A percentile compares a stretch with the other conserved stretches of the same genome.
phyloP scores from a whole-genome alignment of 2,113 vertebrate species.

The Ptilorrhoa leucosticta region DNA sequence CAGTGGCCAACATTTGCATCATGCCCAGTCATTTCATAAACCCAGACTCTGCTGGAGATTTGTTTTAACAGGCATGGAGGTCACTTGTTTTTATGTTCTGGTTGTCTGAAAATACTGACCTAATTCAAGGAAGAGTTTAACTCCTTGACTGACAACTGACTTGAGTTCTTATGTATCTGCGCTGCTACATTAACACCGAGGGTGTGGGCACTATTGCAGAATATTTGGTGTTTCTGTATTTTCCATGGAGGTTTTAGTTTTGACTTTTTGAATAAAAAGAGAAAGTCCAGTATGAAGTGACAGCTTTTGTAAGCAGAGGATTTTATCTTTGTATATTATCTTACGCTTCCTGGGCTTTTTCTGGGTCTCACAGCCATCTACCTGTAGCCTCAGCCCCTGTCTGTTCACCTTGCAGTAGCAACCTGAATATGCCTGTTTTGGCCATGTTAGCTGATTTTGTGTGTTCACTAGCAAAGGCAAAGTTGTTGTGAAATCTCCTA shows the following conservation, averaged over 20 bases:
- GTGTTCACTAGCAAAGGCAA: background rate
- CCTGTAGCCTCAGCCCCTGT: background rate
- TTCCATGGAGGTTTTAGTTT: background rate
- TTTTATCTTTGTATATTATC: background rate
- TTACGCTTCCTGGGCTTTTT: background rate
- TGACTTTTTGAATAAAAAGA: background rate
- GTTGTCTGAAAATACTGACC: conserved; percentile 38
- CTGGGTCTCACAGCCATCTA: background rate
- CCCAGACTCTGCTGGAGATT: background rate
- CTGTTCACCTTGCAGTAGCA: background rate
- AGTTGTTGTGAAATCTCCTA: background rate
- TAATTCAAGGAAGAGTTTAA: conserved; percentile 24
- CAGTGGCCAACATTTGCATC: background rate
- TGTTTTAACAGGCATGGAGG: background rate
- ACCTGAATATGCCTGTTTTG: background rate
- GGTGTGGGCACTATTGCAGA: background rate
- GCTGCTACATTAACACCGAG: background rate
- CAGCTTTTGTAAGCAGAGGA: background rate
- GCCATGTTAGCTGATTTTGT: background rate
- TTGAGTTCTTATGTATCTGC: background rate
- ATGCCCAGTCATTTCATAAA: conserved; percentile 28
- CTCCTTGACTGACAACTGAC: background rate
- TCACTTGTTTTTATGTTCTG: conserved; percentile 27
- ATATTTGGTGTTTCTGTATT: background rate
- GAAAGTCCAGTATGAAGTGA: background rate